These are phyloP conservation scores for Netta rufina DNA, from an alignment of 2,797 vertebrate species.

Conservation along the genomic window DNA sequence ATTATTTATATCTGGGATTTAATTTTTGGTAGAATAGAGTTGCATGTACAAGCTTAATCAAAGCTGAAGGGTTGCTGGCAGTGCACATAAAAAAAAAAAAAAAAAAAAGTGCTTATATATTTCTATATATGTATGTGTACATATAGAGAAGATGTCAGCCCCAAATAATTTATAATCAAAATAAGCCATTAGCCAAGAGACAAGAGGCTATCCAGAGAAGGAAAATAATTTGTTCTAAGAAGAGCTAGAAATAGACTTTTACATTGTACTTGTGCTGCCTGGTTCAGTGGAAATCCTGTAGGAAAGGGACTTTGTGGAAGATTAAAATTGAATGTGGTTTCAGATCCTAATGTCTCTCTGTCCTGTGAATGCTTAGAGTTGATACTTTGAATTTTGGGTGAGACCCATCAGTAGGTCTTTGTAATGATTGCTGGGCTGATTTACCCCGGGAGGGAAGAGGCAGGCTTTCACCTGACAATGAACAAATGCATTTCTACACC, in stretches of 20 bases:
- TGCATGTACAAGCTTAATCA: background rate
- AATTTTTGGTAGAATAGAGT: background rate
- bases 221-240: conserved; percentile 14
- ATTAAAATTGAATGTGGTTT: background rate
- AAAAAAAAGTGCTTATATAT: background rate
- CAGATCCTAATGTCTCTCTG: background rate
- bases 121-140: background rate
- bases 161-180: conserved; percentile 32
- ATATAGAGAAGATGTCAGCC: background rate
- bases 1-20: background rate
- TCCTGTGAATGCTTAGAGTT: background rate
- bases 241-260: background rate
- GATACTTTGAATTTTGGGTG: background rate
- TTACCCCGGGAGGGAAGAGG: background rate
- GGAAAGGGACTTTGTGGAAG: background rate
- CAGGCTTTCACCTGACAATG: background rate
- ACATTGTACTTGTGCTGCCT: background rate
- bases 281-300: background rate
- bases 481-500: background rate
- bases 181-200: background rate
- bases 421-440: background rate
- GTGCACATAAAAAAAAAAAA: background rate
- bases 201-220: background rate
- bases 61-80: conserved; percentile 10
- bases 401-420: background rate